Conservation (phyloP, 2,888 invertebrate species). For the Reticulitermes lucifugus region DNA sequence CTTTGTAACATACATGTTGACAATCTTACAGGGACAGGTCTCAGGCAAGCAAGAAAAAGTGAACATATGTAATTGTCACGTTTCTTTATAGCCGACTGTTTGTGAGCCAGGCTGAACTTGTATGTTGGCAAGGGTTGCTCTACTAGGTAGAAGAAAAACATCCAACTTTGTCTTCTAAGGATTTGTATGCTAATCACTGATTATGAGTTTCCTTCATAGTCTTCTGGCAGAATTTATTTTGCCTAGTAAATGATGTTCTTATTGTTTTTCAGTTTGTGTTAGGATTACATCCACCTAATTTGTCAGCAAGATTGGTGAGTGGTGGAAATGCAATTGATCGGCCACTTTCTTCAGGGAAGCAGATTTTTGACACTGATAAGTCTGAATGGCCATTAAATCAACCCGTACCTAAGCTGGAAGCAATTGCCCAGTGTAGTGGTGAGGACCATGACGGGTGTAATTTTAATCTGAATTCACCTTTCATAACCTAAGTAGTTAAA, state of each 20-base stretch:
- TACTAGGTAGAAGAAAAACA: not conserved
- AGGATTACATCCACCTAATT: conserved; percentile 65
- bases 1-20: too few relatives aligned
- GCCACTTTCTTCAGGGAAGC: conserved; percentile 74
- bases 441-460: not conserved
- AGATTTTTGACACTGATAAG: conserved; percentile 77
- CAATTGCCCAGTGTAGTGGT: conserved; percentile 69
- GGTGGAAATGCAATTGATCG: conserved; percentile 73
- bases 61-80: too few relatives aligned
- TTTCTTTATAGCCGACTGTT: too few relatives aligned
- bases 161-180: not conserved
- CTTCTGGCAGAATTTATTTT: not conserved
- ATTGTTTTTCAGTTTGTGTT: conserved; percentile 66
- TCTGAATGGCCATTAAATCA: conserved; percentile 79
- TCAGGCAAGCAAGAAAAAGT: too few relatives aligned
- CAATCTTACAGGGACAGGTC: too few relatives aligned
- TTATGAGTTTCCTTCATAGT: not conserved
- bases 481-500: not conserved
- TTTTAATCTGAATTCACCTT: not conserved
- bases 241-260: conserved; percentile 33
- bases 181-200: not conserved
- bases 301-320: conserved; percentile 59
- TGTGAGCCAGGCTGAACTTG: too few relatives aligned
- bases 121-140: not conserved
- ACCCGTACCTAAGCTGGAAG: conserved; percentile 80